phyloP scores from a whole-genome alignment of 2,113 vertebrate species.

The Turnix velox region DNA sequence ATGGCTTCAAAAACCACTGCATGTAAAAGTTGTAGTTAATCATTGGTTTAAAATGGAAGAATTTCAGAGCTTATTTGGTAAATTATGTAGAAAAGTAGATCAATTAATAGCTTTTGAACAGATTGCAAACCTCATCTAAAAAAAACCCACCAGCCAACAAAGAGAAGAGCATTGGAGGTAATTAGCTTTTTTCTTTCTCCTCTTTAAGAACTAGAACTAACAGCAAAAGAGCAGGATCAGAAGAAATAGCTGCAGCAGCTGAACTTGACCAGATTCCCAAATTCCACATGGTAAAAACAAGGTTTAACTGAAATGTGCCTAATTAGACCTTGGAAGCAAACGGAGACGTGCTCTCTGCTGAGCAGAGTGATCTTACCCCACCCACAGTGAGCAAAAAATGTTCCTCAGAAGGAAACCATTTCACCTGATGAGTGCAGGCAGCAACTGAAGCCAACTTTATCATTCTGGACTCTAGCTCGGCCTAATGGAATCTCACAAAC shows the following conservation, averaged over 20 bases:
- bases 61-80: conserved; percentile 37
- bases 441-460: neutral
- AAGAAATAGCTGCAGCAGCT: neutral
- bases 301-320: neutral
- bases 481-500: neutral
- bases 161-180: neutral
- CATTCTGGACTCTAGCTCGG: neutral
- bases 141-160: neutral
- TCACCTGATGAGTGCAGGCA: neutral
- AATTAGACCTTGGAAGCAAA: neutral
- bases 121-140: conserved; percentile 22
- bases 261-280: neutral
- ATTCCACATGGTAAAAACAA: neutral
- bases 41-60: neutral
- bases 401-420: neutral
- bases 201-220: neutral
- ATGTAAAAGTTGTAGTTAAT: conserved; percentile 32
- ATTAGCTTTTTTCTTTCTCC: neutral
- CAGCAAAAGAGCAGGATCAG: neutral
- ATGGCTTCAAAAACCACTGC: conserved; percentile 42
- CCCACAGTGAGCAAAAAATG: neutral
- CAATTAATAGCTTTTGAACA: neutral
- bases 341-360: neutral
- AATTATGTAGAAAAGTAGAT: neutral
- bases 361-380: neutral